These are phyloP conservation scores for Amphiduros pacificus DNA, from an alignment of 2,888 invertebrate genomes.

Conservation along the genomic window DNA sequence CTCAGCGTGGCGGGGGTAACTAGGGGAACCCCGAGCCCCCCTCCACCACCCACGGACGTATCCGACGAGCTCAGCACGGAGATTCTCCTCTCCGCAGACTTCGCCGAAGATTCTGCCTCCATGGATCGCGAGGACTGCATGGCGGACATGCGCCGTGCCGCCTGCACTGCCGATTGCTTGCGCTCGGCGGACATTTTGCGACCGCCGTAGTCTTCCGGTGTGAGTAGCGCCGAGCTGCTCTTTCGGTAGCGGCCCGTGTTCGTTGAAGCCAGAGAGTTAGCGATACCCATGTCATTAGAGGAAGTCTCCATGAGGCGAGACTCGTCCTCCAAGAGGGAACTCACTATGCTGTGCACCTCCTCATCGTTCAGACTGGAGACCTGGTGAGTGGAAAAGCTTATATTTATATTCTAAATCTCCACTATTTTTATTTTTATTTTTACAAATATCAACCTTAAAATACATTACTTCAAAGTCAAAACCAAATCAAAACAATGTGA, in stretches of 20 bases:
- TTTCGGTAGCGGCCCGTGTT: conserved; percentile 5
- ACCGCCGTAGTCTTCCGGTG: conserved; percentile 8
- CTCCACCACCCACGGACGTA: not conserved
- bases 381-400: no score
- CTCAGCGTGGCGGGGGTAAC: conserved; percentile 18
- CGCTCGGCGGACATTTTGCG: conserved; percentile 5
- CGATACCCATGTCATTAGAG: conserved; percentile 9
- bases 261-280: conserved; percentile 1
- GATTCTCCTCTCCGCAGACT: conserved; percentile 6
- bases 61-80: conserved; percentile 17
- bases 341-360: conserved; percentile 29
- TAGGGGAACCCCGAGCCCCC: not conserved
- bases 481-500: no score
- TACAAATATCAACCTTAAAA: no score
- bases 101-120: not conserved
- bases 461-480: no score
- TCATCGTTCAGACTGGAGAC: conserved; percentile 26
- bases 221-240: conserved; percentile 1
- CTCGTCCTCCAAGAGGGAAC: conserved; percentile 26
- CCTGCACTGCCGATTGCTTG: conserved; percentile 14
- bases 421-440: no score
- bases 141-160: conserved; percentile 9
- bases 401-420: no score
- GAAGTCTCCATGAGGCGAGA: conserved; percentile 23
- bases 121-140: not conserved